These are phyloP conservation scores for Carterocephalus palaemon DNA, from an alignment of 2,888 invertebrate species.

Conservation along the genomic window DNA sequence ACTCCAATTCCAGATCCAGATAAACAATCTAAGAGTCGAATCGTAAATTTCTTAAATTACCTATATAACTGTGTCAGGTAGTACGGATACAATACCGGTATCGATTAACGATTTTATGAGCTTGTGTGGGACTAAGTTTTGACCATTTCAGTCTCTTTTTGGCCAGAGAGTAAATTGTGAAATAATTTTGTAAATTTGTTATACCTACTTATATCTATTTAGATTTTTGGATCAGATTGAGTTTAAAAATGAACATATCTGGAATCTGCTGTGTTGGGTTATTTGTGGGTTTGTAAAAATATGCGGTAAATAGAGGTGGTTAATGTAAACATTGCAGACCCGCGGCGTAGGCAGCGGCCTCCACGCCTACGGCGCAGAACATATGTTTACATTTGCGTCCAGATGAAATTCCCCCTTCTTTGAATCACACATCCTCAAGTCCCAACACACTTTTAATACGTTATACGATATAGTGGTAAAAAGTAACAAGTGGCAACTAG, in stretches of 20 bases:
- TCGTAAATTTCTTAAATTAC: too few species aligned
- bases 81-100: too few species aligned
- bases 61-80: too few species aligned
- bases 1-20: too few species aligned
- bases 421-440: slow-evolving; percentile 40
- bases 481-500: too few species aligned
- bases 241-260: slow-evolving; percentile 2
- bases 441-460: too few species aligned
- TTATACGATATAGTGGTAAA: too few species aligned
- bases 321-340: slow-evolving; percentile 30
- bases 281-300: slow-evolving; percentile 46
- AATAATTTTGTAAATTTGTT: too few species aligned
- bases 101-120: slow-evolving; percentile 20
- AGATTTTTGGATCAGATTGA: neutral
- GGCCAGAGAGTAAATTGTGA: too few species aligned
- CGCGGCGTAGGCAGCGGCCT: slow-evolving; percentile 58
- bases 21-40: too few species aligned
- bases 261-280: neutral
- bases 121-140: slow-evolving; percentile 6
- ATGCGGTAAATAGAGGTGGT: slow-evolving; percentile 44
- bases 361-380: slow-evolving; percentile 61
- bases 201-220: neutral
- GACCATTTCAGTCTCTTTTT: too few species aligned
- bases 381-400: slow-evolving; percentile 62
- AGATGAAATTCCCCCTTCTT: slow-evolving; percentile 46